Percentiles rank a stretch among this genome's conserved stretches.
Conservation (phyloP, 2,797 vertebrate genomes). For the Phalanger gymnotis region DNA sequence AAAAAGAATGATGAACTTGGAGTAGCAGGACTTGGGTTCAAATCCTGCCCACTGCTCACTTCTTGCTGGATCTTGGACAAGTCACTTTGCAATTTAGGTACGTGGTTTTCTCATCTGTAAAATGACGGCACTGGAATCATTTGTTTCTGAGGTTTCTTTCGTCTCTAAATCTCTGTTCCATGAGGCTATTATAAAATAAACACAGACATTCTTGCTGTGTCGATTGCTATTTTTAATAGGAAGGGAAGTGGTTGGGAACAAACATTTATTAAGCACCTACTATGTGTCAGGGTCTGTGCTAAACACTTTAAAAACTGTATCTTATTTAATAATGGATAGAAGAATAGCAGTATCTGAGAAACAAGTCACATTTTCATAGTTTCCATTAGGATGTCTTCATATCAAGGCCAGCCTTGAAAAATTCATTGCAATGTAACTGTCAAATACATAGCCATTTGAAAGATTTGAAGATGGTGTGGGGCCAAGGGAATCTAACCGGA, state of each 20-base stretch:
- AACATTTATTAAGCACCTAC: neutral
- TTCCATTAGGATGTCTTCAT: slow-evolving; percentile 56
- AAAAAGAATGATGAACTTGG: neutral
- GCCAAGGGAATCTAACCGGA: slow-evolving; percentile 41
- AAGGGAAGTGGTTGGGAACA: neutral
- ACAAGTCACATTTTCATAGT: neutral
- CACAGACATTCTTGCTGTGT: neutral
- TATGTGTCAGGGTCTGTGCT: neutral
- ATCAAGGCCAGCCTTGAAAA: slow-evolving; percentile 22
- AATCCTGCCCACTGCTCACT: neutral
- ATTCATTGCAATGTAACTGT: neutral
- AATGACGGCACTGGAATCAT: neutral
- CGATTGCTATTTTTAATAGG: neutral
- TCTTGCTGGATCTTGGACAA: neutral
- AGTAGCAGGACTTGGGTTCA: neutral
- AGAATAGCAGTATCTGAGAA: neutral
- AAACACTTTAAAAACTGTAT: neutral
- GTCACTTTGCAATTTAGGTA: neutral
- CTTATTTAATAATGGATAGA: neutral
- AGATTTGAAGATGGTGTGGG: slow-evolving; percentile 26
- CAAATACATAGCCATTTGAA: slow-evolving; percentile 62
- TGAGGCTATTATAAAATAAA: neutral
- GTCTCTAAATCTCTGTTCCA: neutral
- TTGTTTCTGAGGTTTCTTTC: neutral
- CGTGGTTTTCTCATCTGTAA: neutral